Percentiles rank a stretch among this genome's conserved stretches.
These are phyloP conservation scores for Campylomormyrus tamandua DNA, from an alignment of 2,113 vertebrate species.

Conservation along the genomic window DNA sequence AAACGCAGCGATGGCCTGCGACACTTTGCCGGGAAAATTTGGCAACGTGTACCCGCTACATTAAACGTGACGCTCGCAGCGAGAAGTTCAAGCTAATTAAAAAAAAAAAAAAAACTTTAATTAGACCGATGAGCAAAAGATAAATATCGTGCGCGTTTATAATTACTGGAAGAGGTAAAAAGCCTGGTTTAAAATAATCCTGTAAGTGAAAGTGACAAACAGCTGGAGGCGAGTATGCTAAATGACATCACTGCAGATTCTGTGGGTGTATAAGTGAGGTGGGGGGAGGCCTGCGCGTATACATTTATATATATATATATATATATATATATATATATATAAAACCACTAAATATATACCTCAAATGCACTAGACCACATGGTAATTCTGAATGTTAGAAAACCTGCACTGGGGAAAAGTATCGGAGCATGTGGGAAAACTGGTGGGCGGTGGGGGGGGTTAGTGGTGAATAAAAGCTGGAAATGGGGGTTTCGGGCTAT, in stretches of 20 bases:
- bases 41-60: background rate
- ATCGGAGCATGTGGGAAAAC: background rate
- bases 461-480: background rate
- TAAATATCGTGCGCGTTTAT: background rate
- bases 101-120: background rate
- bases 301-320: background rate
- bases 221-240: background rate
- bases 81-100: background rate
- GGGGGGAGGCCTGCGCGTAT: background rate
- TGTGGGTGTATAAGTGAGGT: background rate
- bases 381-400: background rate
- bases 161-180: background rate
- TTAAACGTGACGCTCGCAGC: background rate
- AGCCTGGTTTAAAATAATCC: background rate
- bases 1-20: background rate
- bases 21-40: background rate
- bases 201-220: slow-evolving; percentile 3
- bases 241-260: background rate
- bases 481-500: background rate
- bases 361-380: background rate
- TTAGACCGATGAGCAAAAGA: background rate
- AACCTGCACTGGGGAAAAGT: background rate
- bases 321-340: background rate
- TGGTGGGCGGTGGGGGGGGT: background rate
- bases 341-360: background rate